Conservation (phyloP, 1,140 invertebrate genomes). For the Drosophila ambigua region DNA sequence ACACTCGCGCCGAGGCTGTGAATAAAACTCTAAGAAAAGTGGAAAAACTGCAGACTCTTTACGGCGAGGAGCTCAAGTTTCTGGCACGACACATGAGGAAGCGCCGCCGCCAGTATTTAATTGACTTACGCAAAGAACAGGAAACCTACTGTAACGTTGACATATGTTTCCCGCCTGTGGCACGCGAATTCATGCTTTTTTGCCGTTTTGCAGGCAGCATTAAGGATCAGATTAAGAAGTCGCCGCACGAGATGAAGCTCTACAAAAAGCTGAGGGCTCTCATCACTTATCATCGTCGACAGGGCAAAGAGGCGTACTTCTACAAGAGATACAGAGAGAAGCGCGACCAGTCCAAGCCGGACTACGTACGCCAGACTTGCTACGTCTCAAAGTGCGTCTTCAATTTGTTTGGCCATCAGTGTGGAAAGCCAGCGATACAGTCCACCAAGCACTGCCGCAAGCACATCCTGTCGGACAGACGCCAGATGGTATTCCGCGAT, state of each 20-base stretch:
- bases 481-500: constrained; percentile 3
- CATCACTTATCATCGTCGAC: constrained; percentile 90
- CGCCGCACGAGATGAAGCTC: constrained; percentile 88
- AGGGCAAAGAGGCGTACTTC: constrained; percentile 91
- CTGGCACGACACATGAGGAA: constrained; percentile 89
- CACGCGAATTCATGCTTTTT: neutral
- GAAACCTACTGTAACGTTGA: constrained; percentile 90
- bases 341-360: constrained; percentile 84
- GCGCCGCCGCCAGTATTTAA: constrained; percentile 89
- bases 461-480: neutral
- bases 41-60: constrained; percentile 91
- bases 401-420: constrained; percentile 42
- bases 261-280: constrained; percentile 92
- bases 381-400: constrained; percentile 87
- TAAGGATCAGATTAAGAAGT: constrained; percentile 87
- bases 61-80: constrained; percentile 92
- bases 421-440: neutral
- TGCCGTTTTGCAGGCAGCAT: constrained; percentile 87
- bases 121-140: constrained; percentile 89
- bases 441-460: neutral
- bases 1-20: constrained; percentile 93
- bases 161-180: neutral
- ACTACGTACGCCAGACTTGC: constrained; percentile 15
- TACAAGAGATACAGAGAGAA: constrained; percentile 91
- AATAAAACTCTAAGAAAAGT: constrained; percentile 90